Evolutionary conservation across 2,888 invertebrate species (phyloP).

Genomic region (Atrina japonica): DNA sequence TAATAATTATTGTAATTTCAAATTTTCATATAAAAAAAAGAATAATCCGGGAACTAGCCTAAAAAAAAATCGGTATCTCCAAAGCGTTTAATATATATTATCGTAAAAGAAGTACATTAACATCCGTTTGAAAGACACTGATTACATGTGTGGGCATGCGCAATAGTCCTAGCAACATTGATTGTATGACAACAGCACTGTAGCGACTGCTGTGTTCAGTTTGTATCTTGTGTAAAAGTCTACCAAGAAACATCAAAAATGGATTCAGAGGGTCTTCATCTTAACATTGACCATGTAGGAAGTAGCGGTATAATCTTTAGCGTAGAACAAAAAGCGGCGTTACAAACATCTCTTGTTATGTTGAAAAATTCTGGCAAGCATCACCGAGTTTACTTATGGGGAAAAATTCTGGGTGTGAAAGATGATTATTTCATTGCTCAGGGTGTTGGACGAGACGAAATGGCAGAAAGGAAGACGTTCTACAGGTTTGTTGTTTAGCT

Average conservation of each 20-base stretch:
- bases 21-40: no score
- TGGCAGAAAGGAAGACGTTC: conserved; percentile 88
- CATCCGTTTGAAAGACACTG: conserved; percentile 23
- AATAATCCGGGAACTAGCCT: no score
- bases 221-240: neutral
- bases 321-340: conserved; percentile 85
- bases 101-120: no score
- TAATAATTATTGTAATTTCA: no score
- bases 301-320: conserved; percentile 87
- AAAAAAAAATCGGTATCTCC: no score
- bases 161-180: conserved; percentile 46
- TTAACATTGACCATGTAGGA: conserved; percentile 83
- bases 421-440: conserved; percentile 92
- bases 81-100: no score
- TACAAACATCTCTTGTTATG: conserved; percentile 89
- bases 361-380: conserved; percentile 93
- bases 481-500: conserved; percentile 84
- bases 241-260: conserved; percentile 77
- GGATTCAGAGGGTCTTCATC: conserved; percentile 83
- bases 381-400: conserved; percentile 91
- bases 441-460: conserved; percentile 88
- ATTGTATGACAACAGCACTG: neutral
- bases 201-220: conserved; percentile 8
- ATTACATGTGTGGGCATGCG: conserved; percentile 6
- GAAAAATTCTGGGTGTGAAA: conserved; percentile 88